Percentiles rank a stretch among this genome's conserved stretches.
Evolutionary conservation across 2,113 vertebrate species (phyloP).

Genomic region (Bos javanicus): DNA sequence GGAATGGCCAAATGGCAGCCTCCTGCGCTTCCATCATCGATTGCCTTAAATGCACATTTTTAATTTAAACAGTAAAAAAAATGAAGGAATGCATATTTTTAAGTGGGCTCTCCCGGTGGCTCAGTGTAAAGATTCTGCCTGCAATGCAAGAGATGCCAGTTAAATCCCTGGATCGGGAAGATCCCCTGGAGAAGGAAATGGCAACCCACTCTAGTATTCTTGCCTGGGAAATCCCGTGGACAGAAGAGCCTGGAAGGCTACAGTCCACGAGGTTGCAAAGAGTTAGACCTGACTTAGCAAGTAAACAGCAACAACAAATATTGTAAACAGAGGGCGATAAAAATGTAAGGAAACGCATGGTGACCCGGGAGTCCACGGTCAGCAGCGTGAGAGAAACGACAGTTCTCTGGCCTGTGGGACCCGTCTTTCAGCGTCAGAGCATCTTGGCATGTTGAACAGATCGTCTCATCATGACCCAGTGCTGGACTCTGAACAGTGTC

Average conservation of each 20-base stretch:
- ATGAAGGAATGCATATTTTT: background rate
- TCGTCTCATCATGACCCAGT: rapidly evolving
- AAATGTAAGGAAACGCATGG: background rate
- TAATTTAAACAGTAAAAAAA: background rate
- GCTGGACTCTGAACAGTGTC: background rate
- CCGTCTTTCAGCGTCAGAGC: background rate
- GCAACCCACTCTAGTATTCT: background rate
- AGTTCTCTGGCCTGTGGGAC: background rate
- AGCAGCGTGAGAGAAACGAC: rapidly evolving
- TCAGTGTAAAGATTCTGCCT: background rate
- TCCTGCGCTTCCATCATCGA: background rate
- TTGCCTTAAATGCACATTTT: background rate
- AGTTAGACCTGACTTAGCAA: background rate
- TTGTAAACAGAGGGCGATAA: background rate
- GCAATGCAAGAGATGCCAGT: background rate
- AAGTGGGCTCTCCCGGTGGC: background rate
- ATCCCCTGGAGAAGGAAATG: background rate
- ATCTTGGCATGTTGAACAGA: background rate
- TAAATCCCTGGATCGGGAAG: background rate
- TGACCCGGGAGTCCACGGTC: rapidly evolving
- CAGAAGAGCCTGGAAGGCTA: background rate
- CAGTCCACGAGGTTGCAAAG: background rate
- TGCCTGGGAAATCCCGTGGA: background rate
- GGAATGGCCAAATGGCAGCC: background rate
- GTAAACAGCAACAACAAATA: background rate